Evolutionary conservation across 2,797 vertebrate genomes (phyloP).

Genomic region (Gymnodraco acuticeps): DNA sequence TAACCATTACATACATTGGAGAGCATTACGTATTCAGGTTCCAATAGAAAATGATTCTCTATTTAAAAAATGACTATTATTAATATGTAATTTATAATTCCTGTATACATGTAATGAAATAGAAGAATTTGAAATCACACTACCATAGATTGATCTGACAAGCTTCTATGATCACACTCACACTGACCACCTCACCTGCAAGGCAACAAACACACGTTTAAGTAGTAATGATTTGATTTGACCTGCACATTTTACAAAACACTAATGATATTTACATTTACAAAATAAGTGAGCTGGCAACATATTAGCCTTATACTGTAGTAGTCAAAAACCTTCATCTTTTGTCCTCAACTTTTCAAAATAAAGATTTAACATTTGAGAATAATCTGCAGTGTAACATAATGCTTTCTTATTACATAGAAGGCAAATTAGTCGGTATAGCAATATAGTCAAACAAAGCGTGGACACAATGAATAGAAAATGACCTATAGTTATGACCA

Average conservation of each 20-base stretch:
- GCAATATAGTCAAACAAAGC: not conserved
- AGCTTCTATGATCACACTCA: slow-evolving; percentile 5
- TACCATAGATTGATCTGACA: not conserved
- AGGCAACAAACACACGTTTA: slow-evolving; percentile 22
- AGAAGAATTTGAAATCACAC: not conserved
- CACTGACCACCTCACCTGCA: slow-evolving; percentile 26
- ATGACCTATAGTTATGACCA: not conserved
- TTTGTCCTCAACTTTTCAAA: slow-evolving; percentile 5
- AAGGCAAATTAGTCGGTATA: not conserved
- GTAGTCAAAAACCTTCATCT: not conserved
- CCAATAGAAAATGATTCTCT: not conserved
- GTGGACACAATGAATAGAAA: not conserved
- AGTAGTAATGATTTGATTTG: slow-evolving; percentile 18
- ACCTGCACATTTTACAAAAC: slow-evolving; percentile 22
- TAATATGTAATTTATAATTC: not conserved
- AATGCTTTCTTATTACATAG: not conserved
- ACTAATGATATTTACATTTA: slow-evolving; percentile 17
- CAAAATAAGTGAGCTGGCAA: slow-evolving; percentile 8
- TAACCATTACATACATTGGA: not conserved
- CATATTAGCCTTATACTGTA: not conserved
- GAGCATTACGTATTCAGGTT: not conserved
- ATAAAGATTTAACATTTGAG: not conserved
- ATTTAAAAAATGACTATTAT: not conserved
- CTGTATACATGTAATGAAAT: not conserved
- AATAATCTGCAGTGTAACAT: not conserved